Conservation (phyloP, 2,888 invertebrate genomes). For the Tricholauxania praeusta region DNA sequence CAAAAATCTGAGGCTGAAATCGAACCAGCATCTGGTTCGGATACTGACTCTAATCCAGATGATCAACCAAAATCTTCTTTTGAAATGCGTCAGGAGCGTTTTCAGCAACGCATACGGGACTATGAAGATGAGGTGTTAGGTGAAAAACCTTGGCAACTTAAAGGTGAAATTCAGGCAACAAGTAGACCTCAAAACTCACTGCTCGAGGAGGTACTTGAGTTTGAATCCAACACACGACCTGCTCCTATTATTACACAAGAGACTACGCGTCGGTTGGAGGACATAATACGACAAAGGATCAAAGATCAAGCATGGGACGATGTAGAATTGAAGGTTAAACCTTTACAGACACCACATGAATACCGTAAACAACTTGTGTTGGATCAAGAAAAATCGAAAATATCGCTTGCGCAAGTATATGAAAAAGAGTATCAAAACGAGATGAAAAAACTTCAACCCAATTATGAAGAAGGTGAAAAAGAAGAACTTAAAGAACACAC, state of each 20-base stretch:
- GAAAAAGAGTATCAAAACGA: conserved; percentile 87
- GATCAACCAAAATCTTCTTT: conserved; percentile 73
- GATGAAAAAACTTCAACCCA: conserved; percentile 68
- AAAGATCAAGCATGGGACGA: conserved; percentile 96
- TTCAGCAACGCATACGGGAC: conserved; percentile 76
- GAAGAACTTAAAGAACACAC: conserved; percentile 80
- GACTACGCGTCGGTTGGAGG: conserved; percentile 87
- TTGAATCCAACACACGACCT: conserved; percentile 85
- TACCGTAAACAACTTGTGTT: conserved; percentile 90
- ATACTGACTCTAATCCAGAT: conserved; percentile 45
- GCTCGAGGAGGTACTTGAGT: conserved; percentile 91
- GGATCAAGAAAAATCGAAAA: conserved; percentile 94
- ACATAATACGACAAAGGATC: conserved; percentile 90
- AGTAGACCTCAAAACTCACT: conserved; percentile 92
- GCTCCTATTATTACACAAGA: conserved; percentile 94
- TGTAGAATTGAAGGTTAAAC: conserved; percentile 87
- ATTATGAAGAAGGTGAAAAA: conserved; percentile 68
- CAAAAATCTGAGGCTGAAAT: neutral
- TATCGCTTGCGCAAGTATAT: conserved; percentile 93
- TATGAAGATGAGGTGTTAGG: conserved; percentile 80
- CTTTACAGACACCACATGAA: conserved; percentile 82
- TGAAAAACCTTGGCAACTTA: conserved; percentile 94
- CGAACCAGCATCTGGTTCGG: conserved; percentile 31
- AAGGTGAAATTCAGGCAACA: conserved; percentile 86
- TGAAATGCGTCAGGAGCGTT: conserved; percentile 80